phyloP scores from a whole-genome alignment of 1,140 invertebrate genomes.

The Sycobia sp. region DNA sequence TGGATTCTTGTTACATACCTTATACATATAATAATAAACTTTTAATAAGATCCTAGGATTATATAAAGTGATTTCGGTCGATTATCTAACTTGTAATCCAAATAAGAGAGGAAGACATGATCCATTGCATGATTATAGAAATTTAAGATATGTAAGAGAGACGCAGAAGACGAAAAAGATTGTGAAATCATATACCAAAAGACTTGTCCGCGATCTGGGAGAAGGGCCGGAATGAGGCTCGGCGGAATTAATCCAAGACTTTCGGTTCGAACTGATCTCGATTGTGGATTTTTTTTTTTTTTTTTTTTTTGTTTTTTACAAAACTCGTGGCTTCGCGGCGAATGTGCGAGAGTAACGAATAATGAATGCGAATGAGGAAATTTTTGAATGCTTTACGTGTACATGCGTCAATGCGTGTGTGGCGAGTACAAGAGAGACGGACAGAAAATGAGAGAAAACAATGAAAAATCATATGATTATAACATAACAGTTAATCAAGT shows the following conservation, averaged over 20 bases:
- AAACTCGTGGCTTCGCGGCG: background rate
- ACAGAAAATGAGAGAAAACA: slow-evolving; percentile 3
- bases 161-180: background rate
- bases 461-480: slow-evolving; percentile 12
- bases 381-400: too few relatives aligned
- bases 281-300: slow-evolving; percentile 36
- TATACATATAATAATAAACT: slow-evolving; percentile 36
- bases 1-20: slow-evolving; percentile 52
- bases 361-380: background rate
- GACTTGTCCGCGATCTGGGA: slow-evolving; percentile 12
- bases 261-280: slow-evolving; percentile 20
- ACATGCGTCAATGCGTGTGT: background rate
- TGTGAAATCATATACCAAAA: slow-evolving; percentile 9
- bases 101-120: slow-evolving; percentile 8
- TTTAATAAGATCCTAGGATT: slow-evolving; percentile 28
- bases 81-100: slow-evolving; percentile 18
- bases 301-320: too few relatives aligned
- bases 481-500: slow-evolving; percentile 54
- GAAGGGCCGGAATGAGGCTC: slow-evolving; percentile 14
- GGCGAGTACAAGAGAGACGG: background rate
- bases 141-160: background rate
- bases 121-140: background rate
- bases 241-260: background rate
- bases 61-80: slow-evolving; percentile 26
- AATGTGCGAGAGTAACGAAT: background rate